Evolutionary conservation across 2,113 vertebrate species (phyloP).

Genomic region (Alligator mississippiensis): DNA sequence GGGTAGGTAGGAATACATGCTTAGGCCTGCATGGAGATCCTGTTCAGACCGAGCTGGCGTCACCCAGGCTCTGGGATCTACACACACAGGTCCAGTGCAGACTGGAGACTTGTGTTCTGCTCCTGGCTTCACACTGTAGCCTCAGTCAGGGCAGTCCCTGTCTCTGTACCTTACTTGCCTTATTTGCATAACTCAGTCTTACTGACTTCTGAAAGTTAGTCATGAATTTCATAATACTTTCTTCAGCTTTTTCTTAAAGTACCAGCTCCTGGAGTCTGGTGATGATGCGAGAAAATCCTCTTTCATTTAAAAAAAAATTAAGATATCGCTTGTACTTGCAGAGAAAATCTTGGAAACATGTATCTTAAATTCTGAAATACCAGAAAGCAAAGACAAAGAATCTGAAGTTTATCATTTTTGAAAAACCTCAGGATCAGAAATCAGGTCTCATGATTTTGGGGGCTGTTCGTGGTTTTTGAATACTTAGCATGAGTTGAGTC

Average conservation of each 20-base stretch:
- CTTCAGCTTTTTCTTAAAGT: neutral
- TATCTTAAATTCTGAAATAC: neutral
- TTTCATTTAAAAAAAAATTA: neutral
- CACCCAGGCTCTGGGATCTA: neutral
- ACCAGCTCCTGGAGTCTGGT: neutral
- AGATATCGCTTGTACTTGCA: neutral
- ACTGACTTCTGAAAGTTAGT: neutral
- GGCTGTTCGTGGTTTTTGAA: neutral
- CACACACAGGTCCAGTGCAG: neutral
- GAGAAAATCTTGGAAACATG: neutral
- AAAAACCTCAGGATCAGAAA: neutral
- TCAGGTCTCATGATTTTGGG: fast-evolving
- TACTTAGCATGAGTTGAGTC: fast-evolving
- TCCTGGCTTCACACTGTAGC: neutral
- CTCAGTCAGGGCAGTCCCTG: neutral
- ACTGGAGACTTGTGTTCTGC: fast-evolving
- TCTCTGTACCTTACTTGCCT: neutral
- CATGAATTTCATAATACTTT: neutral
- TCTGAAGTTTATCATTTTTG: neutral
- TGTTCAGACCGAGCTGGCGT: neutral
- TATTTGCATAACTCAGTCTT: neutral
- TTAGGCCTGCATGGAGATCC: neutral
- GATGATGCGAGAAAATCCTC: neutral
- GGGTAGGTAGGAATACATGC: fast-evolving
- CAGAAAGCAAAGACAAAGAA: neutral